phyloP scores from a whole-genome alignment of 2,888 invertebrate species.

The Miltochrista miniata region DNA sequence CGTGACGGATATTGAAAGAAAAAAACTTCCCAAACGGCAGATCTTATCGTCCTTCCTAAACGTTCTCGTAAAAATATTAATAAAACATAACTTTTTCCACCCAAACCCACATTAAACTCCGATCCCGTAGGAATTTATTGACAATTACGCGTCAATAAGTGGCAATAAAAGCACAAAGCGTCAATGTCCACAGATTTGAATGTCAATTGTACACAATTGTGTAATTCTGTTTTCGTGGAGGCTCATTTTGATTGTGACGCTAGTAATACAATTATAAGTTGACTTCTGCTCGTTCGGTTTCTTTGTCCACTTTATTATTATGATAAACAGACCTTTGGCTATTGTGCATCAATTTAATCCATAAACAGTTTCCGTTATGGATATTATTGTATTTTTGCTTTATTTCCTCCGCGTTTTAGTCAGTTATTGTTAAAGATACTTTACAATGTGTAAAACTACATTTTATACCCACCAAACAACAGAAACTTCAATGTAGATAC shows the following conservation, averaged over 20 bases:
- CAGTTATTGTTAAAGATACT: slow-evolving; percentile 26
- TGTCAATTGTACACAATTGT: slow-evolving; percentile 83
- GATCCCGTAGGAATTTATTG: slow-evolving; percentile 83
- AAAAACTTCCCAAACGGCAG: slow-evolving; percentile 79
- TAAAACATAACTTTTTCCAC: slow-evolving; percentile 83
- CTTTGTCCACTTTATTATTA: slow-evolving; percentile 72
- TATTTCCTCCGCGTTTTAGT: slow-evolving; percentile 29
- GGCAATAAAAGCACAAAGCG: slow-evolving; percentile 82
- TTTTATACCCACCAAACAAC: no score
- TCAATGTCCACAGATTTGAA: slow-evolving; percentile 82
- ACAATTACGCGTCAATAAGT: slow-evolving; percentile 83
- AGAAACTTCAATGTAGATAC: no score
- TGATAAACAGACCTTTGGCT: slow-evolving; percentile 70
- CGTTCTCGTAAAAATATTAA: slow-evolving; percentile 84
- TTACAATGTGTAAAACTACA: no score
- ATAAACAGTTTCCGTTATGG: slow-evolving; percentile 64
- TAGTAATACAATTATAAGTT: slow-evolving; percentile 76
- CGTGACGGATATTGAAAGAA: slow-evolving; percentile 84
- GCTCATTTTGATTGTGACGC: slow-evolving; percentile 77
- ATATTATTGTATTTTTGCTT: slow-evolving; percentile 42
- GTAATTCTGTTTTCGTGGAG: slow-evolving; percentile 80
- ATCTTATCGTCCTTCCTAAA: slow-evolving; percentile 80
- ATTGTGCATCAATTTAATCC: slow-evolving; percentile 69
- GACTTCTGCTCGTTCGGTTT: slow-evolving; percentile 70
- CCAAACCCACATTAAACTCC: slow-evolving; percentile 83